Base-by-base conservation (phyloP, 64 coral and sea anemone species). In the Montipora sp. region DNA sequence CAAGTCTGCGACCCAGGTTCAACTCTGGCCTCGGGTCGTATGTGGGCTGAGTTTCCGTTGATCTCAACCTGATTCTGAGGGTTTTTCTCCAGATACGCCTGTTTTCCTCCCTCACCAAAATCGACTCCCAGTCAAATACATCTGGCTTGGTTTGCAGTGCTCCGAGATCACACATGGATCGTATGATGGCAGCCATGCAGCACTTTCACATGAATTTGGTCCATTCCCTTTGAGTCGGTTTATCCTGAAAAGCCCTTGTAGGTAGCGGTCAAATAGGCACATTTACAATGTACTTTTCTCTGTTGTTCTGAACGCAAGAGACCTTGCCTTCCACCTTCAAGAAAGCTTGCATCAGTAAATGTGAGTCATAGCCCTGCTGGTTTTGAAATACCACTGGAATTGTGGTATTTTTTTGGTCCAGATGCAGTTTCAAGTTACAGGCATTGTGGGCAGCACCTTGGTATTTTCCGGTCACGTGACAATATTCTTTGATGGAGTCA, bases 391-490 rank as follows among this genome's bases (percentile, higher is more conserved):
- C 61, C 53, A 27, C 24, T 16, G 22, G 47, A 36, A 84, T 57
- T 22, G 16, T 7, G 55, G 23, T 51, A 2, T 3, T 20, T 11
- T 79, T 51, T 18, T 51, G 73, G 2, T 51, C 18, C 6, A 84
- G 58, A 7, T 53, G 48, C 4, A 59, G 16, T 21, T 83, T 7
- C 5, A 84, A 23, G 57, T 84, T 84, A 12, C 81, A 84, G 12
- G 12, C 53, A 22, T 61, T 65, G 57, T 84, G 81, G 15, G 81
- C 81, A 4, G 81, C 57, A 63, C 81, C 81, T 15, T 57, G 0
- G 23, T 84, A 84, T 59, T 58, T 80, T 84, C 81, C 57, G 8
- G 53, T 84, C 6, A 84, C 16, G 20, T 84, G 81, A 22, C 81
- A 84, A 53, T 84, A 57, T 5, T 27, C 20, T 9, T 19, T 11